phyloP scores from a whole-genome alignment of 2,113 vertebrate genomes.

The Sprattus sprattus region DNA sequence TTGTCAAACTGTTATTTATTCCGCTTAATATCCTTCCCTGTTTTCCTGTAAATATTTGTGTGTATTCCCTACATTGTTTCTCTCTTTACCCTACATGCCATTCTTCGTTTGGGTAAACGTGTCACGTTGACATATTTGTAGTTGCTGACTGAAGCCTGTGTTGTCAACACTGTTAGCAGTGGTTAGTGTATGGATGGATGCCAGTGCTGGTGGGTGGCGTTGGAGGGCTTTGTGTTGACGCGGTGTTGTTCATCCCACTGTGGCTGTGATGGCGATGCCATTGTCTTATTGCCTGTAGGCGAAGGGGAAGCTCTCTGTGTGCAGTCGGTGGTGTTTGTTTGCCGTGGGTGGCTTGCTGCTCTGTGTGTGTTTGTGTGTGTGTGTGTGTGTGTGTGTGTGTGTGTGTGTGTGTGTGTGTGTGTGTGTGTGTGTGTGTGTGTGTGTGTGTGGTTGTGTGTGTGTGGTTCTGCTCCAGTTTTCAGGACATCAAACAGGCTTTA shows the following conservation, averaged over 20 bases:
- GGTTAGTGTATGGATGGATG: neutral
- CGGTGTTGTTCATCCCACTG: neutral
- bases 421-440: neutral
- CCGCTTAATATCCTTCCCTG: neutral
- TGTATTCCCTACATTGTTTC: neutral
- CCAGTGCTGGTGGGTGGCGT: neutral
- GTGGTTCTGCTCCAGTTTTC: constrained; percentile 22
- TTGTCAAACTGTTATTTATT: neutral
- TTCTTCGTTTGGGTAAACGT: neutral
- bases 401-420: neutral
- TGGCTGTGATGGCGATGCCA: neutral
- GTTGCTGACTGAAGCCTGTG: neutral
- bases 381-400: neutral
- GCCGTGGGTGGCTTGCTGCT: neutral
- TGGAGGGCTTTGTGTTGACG: neutral
- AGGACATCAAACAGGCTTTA: constrained; percentile 14
- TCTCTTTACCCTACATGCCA: neutral
- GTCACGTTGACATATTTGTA: constrained; percentile 6
- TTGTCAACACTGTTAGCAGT: constrained; percentile 1
- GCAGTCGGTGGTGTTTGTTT: constrained; percentile 1
- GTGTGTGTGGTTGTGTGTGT: constrained; percentile 21
- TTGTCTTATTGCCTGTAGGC: neutral
- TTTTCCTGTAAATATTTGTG: neutral
- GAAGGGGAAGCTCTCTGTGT: neutral
- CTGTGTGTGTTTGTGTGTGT: neutral